Evolutionary conservation across 2,113 vertebrate species (phyloP), one percentile per base, ranked within the genome.

Genomic region (Laticauda colubrina): DNA sequence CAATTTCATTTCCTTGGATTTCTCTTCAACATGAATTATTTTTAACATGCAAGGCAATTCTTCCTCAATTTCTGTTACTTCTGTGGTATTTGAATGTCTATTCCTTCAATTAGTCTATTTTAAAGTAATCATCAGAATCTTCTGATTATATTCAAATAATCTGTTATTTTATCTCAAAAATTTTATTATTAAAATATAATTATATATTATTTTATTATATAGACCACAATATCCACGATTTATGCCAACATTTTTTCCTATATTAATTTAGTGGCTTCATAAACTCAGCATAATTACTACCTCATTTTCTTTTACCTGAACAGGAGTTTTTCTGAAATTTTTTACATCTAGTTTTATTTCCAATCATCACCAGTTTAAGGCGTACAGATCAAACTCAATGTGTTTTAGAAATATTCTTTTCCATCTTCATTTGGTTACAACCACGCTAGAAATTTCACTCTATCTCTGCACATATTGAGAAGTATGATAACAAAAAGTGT

Each of bases 401-500:
- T 81, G 75, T 43, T 81, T 81, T 43, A 43, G 34, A 43, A 34
- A 81, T 34, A 75, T 43, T 43, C 34, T 43, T 81, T 7, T 21
- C 18, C 34, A 81, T 43, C 75, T 81, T 39, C 39, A 81, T 18
- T 20, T 81, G 34, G 34, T 43, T 4, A 81, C 34, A 21, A 81
- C n/a, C 75, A 39, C 21, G 34, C 75, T 81, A 21, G 75, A 81
- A 43, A 39, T 26, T 24, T 24, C 55, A 29, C 3, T 45, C 26
- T 5, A n/a, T 12, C 48, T 20, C 51, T 29, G 26, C 26, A 45
- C 59, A 54, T 20, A 39, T 4, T 53, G 43, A 23, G 48, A 12
- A 6, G 53, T 1, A 92, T 55, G 54, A 89, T 39, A 59, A 34
- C 88, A n/a, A 39, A 39, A 54, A 29, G 34, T 57, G 90, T 98